Evolutionary conservation across 2,113 vertebrate species (phyloP), one percentile per base, ranked within the genome.

Genomic region (Nerophis ophidion): DNA sequence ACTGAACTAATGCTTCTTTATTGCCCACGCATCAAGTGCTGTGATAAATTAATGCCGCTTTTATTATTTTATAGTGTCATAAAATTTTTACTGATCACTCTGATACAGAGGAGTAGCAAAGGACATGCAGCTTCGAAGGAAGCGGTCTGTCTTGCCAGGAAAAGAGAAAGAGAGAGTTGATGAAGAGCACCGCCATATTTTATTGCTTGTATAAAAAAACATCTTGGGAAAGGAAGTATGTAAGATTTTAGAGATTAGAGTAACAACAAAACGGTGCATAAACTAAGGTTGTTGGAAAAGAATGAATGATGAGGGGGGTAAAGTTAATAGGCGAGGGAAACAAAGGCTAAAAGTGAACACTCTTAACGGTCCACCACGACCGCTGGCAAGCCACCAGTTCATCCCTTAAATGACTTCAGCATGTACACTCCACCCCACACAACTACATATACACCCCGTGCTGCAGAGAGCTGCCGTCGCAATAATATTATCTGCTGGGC

Each of bases 41-140:
- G 91, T 91, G 92, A 95, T 94, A 95, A 99, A 98, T 98, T 96
- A 97, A 96, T 93, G 93, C 89, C 93, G 92, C 93, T 96, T 98
- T 97, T 95, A 96, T 96, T 95, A 94, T 96, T 97, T 97, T 97
- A 98, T 97, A 92, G 93, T 94, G 89, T 96, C 95, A 94, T 99
- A 94, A 98, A 97, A 96, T 94, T 98, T 98, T 96, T 96, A 98
- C 93, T 95, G 94, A 98, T 97, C 93, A 95, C 93, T 95, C 92
- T 89, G 92, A 93, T 91, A 94, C 92, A 92, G 90, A 89, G 88
- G 90, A 91, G 94, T 91, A 92, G 92, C 93, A 94, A 93, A 96
- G 94, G 87, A 92, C 82, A 89, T 84, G 90, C 92, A 89, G 90
- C 87, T 91, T 92, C 90, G 88, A 80, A 90, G 90, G 90, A 92